Evolutionary conservation across 2,888 invertebrate species (phyloP).

Genomic region (Nudaria mundana): DNA sequence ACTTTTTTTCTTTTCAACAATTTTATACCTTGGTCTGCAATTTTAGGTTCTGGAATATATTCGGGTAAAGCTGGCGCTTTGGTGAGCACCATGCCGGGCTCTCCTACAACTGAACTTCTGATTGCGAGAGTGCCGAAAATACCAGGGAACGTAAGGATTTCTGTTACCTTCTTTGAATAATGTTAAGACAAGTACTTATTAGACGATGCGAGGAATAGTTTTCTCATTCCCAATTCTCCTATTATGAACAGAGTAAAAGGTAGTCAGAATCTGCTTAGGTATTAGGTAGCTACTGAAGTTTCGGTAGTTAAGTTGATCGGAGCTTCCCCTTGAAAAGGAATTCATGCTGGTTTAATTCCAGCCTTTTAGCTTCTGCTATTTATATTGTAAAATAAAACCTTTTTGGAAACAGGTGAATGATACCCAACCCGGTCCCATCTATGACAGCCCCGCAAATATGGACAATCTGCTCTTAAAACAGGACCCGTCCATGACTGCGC

Average conservation of each 20-base stretch:
- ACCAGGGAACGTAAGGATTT: conserved; percentile 55
- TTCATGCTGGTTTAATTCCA: too few relatives aligned
- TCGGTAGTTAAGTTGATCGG: too few relatives aligned
- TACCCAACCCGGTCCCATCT: conserved; percentile 56
- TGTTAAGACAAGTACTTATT: background rate
- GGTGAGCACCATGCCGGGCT: conserved; percentile 68
- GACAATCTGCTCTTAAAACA: conserved; percentile 64
- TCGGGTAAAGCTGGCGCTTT: conserved; percentile 77
- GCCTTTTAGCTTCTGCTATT: too few relatives aligned
- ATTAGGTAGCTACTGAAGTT: too few relatives aligned
- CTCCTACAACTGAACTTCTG: conserved; percentile 58
- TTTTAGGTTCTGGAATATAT: conserved; percentile 89
- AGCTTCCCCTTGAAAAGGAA: too few relatives aligned
- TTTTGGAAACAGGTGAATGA: conserved; percentile 41
- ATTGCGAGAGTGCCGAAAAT: conserved; percentile 72
- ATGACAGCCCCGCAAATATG: conserved; percentile 53
- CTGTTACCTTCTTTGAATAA: background rate
- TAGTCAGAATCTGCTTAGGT: too few relatives aligned
- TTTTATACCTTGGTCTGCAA: too few relatives aligned
- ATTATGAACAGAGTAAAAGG: too few relatives aligned
- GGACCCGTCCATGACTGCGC: conserved; percentile 62
- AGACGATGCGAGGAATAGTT: too few relatives aligned
- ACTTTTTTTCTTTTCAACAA: too few relatives aligned
- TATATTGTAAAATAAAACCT: too few relatives aligned
- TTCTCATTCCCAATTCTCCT: too few relatives aligned